Evolutionary conservation across 2,113 vertebrate genomes (phyloP).

Genomic region (Vombatus ursinus): DNA sequence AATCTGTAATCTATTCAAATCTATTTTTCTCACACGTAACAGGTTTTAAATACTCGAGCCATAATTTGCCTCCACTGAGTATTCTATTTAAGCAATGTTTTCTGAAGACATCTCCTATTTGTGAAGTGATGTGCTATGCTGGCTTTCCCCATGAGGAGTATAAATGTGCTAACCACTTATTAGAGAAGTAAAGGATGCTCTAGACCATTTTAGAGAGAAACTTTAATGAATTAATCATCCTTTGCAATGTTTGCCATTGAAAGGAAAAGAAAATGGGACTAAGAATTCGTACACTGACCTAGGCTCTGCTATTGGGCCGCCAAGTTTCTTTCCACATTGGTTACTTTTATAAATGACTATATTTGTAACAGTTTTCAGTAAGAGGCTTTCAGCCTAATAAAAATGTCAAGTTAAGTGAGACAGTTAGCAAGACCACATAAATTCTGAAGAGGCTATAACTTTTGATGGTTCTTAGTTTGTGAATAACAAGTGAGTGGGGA

Average conservation of each 20-base stretch:
- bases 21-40: background rate
- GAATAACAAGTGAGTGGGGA: slow-evolving; percentile 58
- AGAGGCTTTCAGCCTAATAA: slow-evolving; percentile 73
- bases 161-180: background rate
- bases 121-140: background rate
- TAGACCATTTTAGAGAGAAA: background rate
- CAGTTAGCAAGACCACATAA: slow-evolving; percentile 68
- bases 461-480: slow-evolving; percentile 62
- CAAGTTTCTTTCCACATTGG: slow-evolving; percentile 42
- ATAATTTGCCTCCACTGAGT: background rate
- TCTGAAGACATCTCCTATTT: background rate
- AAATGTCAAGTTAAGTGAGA: slow-evolving; percentile 74
- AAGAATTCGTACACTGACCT: background rate
- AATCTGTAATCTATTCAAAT: background rate
- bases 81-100: background rate
- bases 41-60: background rate
- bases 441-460: slow-evolving; percentile 67
- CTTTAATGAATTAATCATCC: background rate
- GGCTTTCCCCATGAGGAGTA: background rate
- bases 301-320: background rate
- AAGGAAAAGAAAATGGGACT: background rate
- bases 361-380: slow-evolving; percentile 40
- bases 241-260: background rate
- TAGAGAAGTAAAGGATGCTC: background rate
- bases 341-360: slow-evolving; percentile 57